Evolutionary conservation across 37 sponge, comb jelly and placozoan genomes (phyloP), one percentile per base, ranked within the genome.

Genomic region (Ephydatia muelleri): DNA sequence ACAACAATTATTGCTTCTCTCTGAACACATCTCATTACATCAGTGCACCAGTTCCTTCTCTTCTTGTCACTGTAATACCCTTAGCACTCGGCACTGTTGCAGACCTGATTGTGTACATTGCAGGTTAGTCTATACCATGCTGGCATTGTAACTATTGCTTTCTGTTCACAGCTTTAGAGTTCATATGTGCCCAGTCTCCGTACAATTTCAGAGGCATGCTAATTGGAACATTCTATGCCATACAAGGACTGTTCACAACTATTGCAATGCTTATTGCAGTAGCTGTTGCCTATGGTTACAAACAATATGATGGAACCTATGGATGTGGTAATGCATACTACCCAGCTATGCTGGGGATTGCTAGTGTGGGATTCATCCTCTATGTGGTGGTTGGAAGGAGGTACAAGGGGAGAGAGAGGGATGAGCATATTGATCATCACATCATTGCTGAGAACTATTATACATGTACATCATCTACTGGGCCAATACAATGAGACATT

Each of bases 151-250:
- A 43, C 43, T 43, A 43, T 43, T 43, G 43, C 43, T 43, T 43
- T 43, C 43, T 43, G 43, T 43, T 43, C 43, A 43, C 70, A 39
- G 40, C 67, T 13, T 35, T 81, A 19, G 33, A 36, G 29, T 81
- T 81, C 16, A 16, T 81, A 25, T 67, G 69, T 27, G 33, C 68
- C 67, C 82, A 81, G 67, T 69, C 82, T 37, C 82, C 82, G 8
- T 81, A 67, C 36, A 81, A 68, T 35, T 68, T 81, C 70, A 28
- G 71, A 35, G 82, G 82, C 26, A 81, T 81, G 82, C 57, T 81
- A 0, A 27, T 81, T 70, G 82, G 82, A 23, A 19, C 37, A 8
- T 81, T 34, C 72, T 72, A 72, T 33, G 33, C 33, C 29, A 26
- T 72, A 14, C 30, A 33, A 26, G 72, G 72, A 26, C 19, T 72